Evolutionary conservation across 35 echinoderm and acorn worm species (phyloP).

Genomic region (Lytechinus pictus): DNA sequence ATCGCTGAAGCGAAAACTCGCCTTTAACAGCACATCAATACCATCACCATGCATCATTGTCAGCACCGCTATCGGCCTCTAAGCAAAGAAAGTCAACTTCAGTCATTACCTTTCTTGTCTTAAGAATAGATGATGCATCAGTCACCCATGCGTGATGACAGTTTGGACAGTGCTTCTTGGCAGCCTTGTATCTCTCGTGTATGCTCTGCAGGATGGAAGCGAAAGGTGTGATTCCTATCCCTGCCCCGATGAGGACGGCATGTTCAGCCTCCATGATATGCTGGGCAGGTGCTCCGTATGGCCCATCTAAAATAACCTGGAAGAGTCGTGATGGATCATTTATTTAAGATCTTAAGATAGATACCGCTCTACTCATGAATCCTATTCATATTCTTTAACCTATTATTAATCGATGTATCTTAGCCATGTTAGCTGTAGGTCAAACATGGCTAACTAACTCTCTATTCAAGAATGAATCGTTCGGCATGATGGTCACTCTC

Average conservation of each 20-base stretch:
- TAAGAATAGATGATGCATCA: slow-evolving; percentile 61
- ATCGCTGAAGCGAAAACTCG: too few relatives aligned
- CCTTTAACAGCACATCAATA: too few relatives aligned
- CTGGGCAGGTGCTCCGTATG: slow-evolving; percentile 79
- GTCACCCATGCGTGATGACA: slow-evolving; percentile 81
- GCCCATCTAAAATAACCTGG: slow-evolving; percentile 60
- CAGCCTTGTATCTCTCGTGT: slow-evolving; percentile 59
- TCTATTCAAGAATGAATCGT: too few relatives aligned
- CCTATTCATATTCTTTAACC: background rate
- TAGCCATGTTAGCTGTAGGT: too few relatives aligned
- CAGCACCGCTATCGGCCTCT: too few relatives aligned
- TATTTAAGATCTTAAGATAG: background rate
- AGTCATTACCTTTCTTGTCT: slow-evolving; percentile 75
- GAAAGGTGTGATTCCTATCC: slow-evolving; percentile 88
- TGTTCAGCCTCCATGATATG: slow-evolving; percentile 78
- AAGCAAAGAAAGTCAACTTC: too few relatives aligned
- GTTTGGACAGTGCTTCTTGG: slow-evolving; percentile 69
- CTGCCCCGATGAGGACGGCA: slow-evolving; percentile 86
- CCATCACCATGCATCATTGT: too few relatives aligned
- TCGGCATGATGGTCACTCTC: too few relatives aligned
- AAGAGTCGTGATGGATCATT: background rate
- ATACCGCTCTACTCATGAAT: background rate
- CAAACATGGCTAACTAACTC: too few relatives aligned
- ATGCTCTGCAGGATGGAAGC: slow-evolving; percentile 88
- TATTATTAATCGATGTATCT: too few relatives aligned